A percentile compares a stretch with the other conserved stretches of the same genome.
phyloP scores from a whole-genome alignment of 2,888 invertebrate genomes.

The Ethmia dodecea region DNA sequence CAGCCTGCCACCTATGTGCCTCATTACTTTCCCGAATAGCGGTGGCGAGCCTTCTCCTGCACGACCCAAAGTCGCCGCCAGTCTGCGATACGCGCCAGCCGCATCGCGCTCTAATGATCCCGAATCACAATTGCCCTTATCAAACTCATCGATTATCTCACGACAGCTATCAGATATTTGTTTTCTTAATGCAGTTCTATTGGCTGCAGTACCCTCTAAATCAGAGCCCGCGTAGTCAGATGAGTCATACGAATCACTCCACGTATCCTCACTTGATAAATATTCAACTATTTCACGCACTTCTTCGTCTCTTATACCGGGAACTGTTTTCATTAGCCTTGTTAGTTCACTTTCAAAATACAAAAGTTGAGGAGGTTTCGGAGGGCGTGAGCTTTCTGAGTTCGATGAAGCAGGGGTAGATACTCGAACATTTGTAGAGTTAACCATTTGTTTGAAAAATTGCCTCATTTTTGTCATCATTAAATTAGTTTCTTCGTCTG shows the following conservation, averaged over 20 bases:
- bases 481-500: conserved; percentile 94
- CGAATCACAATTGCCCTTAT: conserved; percentile 80
- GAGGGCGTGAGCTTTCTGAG: conserved; percentile 79
- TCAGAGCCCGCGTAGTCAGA: conserved; percentile 95
- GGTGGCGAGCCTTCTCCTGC: conserved; percentile 87
- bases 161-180: conserved; percentile 93
- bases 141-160: conserved; percentile 92
- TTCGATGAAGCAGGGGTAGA: conserved; percentile 77
- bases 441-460: conserved; percentile 94
- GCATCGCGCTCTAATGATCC: conserved; percentile 84
- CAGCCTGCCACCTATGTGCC: conserved; percentile 91
- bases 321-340: conserved; percentile 94
- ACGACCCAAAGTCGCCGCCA: conserved; percentile 90
- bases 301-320: conserved; percentile 93
- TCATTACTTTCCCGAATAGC: conserved; percentile 93
- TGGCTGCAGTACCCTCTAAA: conserved; percentile 82
- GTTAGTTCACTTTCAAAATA: conserved; percentile 95
- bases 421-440: conserved; percentile 74
- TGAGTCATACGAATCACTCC: conserved; percentile 96
- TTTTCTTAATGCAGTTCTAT: conserved; percentile 85
- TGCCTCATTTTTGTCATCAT: conserved; percentile 97
- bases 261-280: conserved; percentile 93
- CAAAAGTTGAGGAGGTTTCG: conserved; percentile 90
- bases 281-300: conserved; percentile 95
- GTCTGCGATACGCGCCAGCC: conserved; percentile 90